Percentiles rank a stretch among this genome's conserved stretches.
Evolutionary conservation across 2,888 invertebrate genomes (phyloP).

Genomic region (Cosmia pyralina): DNA sequence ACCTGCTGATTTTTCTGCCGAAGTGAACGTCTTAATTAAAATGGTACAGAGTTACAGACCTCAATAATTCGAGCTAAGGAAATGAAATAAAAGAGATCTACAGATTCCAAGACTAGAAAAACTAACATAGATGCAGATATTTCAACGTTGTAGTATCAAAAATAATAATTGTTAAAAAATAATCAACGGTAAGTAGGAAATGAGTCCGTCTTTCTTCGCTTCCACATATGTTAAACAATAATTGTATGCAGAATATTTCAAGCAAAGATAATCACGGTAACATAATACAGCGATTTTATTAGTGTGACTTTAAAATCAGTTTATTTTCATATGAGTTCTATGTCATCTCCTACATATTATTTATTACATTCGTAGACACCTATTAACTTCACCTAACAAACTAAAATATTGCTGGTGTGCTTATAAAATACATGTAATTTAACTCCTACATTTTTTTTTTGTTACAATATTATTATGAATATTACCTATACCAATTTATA

Average conservation of each 20-base stretch:
- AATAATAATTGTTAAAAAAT: too few relatives aligned
- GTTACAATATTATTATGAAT: background rate
- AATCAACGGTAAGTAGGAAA: too few relatives aligned
- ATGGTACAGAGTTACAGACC: background rate
- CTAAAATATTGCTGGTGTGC: background rate
- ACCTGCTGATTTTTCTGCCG: background rate
- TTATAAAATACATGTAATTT: constrained; percentile 7
- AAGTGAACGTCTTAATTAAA: background rate
- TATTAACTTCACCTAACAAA: too few relatives aligned
- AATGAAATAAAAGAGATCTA: too few relatives aligned
- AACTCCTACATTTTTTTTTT: background rate
- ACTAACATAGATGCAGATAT: too few relatives aligned
- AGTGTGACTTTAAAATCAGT: background rate
- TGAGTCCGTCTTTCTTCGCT: background rate
- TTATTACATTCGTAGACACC: background rate
- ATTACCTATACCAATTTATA: constrained; percentile 9
- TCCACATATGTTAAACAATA: too few relatives aligned
- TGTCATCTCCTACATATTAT: background rate
- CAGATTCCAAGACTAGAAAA: too few relatives aligned
- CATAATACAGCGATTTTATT: constrained; percentile 6
- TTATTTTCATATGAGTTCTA: background rate
- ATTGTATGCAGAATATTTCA: background rate
- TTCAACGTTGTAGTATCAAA: too few relatives aligned
- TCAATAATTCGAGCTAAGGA: too few relatives aligned
- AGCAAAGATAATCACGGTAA: background rate